Evolutionary conservation across 2,888 invertebrate species (phyloP).

Genomic region (Dorcus parallelipipedus): DNA sequence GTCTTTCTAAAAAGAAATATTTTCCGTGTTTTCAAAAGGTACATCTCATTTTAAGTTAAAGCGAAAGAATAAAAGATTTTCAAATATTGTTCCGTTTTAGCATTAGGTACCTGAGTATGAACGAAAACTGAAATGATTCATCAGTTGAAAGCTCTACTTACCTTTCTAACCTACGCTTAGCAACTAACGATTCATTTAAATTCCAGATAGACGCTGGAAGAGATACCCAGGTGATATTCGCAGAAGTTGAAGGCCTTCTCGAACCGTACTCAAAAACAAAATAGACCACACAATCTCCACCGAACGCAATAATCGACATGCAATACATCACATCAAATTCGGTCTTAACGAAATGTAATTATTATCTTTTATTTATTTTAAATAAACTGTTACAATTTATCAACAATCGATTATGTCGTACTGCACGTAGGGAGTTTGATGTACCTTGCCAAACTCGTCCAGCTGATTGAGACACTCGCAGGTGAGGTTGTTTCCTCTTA

Average conservation of each 20-base stretch:
- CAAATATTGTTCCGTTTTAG: too few relatives aligned
- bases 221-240: conserved; percentile 72
- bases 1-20: too few relatives aligned
- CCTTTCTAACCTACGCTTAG: not conserved
- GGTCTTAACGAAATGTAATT: too few relatives aligned
- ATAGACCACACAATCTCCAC: not conserved
- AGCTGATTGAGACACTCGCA: not conserved
- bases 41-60: too few relatives aligned
- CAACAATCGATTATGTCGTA: not conserved
- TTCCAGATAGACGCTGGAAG: conserved; percentile 80
- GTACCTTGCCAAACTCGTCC: not conserved
- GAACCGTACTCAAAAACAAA: conserved; percentile 47
- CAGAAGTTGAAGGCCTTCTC: conserved; percentile 61
- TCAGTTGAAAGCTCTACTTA: too few relatives aligned
- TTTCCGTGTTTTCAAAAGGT: too few relatives aligned
- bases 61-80: too few relatives aligned
- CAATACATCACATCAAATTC: too few relatives aligned
- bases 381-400: too few relatives aligned
- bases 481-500: not conserved
- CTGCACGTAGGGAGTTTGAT: not conserved
- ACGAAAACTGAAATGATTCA: too few relatives aligned
- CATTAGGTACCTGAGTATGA: too few relatives aligned
- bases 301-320: not conserved
- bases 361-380: too few relatives aligned
- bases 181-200: conserved; percentile 20